These are phyloP conservation scores for Ictidomys tridecemlineatus DNA, from an alignment of 2,113 vertebrate genomes.

Conservation along the genomic window DNA sequence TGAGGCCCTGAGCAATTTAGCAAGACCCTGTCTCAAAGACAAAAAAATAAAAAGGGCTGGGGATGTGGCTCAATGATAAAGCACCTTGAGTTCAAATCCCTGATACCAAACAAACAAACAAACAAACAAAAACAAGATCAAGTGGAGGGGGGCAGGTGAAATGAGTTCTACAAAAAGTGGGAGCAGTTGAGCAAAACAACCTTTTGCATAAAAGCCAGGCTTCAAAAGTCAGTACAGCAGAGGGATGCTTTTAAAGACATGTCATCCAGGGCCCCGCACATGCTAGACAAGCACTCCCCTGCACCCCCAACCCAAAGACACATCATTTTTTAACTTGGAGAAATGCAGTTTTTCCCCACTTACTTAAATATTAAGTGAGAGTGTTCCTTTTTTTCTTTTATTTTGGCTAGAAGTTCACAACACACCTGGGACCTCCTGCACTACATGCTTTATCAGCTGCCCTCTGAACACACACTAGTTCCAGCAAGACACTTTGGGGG, in stretches of 20 bases:
- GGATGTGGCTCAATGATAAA: no score
- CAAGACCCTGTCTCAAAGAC: no score
- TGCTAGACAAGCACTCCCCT: no score
- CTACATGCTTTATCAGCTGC: background rate
- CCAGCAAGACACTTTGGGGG: background rate
- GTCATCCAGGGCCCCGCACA: background rate
- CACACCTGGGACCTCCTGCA: background rate
- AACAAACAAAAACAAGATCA: no score
- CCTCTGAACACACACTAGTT: background rate
- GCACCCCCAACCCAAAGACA: background rate
- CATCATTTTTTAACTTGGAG: background rate
- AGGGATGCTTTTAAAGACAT: background rate
- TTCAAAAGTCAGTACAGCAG: background rate
- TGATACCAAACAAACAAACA: no score
- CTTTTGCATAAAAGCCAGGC: background rate
- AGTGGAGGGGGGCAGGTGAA: background rate
- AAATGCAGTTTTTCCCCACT: background rate
- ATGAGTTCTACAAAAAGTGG: background rate
- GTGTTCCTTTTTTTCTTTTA: background rate
- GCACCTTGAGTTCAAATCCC: no score
- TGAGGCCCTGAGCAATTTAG: no score
- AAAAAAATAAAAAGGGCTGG: no score
- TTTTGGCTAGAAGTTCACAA: background rate
- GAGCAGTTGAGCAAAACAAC: background rate
- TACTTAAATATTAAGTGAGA: background rate